Percentiles rank a stretch among this genome's conserved stretches.
Conservation (phyloP, 2,113 vertebrate genomes). For the Hyla sarda region DNA sequence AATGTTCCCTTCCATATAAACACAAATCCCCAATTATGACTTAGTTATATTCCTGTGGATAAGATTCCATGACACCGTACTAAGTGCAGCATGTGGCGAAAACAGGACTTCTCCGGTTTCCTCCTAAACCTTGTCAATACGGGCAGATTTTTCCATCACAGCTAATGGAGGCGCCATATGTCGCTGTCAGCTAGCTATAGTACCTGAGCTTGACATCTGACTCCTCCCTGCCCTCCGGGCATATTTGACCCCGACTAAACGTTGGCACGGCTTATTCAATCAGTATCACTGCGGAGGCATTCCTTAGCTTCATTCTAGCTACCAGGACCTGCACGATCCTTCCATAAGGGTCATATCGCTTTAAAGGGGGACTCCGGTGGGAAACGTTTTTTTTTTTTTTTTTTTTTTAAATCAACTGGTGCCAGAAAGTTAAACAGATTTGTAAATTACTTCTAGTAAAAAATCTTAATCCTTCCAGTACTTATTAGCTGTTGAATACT, state of each 20-base stretch:
- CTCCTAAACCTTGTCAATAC: conserved; percentile 13
- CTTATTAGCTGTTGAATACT: no score
- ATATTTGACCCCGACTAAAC: not conserved
- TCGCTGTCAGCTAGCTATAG: not conserved
- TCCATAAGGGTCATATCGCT: not conserved
- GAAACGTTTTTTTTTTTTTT: no score
- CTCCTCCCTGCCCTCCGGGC: not conserved
- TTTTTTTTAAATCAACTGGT: no score
- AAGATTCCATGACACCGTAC: not conserved
- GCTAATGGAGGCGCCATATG: conserved; percentile 13
- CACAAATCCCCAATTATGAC: conserved; percentile 24
- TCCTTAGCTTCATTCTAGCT: not conserved
- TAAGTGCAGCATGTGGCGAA: not conserved
- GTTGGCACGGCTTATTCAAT: not conserved
- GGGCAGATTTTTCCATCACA: conserved; percentile 8
- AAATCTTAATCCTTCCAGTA: no score
- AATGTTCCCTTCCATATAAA: conserved; percentile 8
- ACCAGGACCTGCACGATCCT: not conserved
- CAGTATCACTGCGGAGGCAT: not conserved
- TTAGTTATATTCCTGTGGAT: not conserved
- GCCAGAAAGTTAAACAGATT: no score
- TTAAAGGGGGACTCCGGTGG: no score
- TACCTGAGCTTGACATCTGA: conserved; percentile 13
- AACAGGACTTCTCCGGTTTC: conserved; percentile 4
- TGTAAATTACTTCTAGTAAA: no score